These are phyloP conservation scores for Cerastis rubricosa DNA, from an alignment of 2,888 invertebrate species.

Conservation along the genomic window DNA sequence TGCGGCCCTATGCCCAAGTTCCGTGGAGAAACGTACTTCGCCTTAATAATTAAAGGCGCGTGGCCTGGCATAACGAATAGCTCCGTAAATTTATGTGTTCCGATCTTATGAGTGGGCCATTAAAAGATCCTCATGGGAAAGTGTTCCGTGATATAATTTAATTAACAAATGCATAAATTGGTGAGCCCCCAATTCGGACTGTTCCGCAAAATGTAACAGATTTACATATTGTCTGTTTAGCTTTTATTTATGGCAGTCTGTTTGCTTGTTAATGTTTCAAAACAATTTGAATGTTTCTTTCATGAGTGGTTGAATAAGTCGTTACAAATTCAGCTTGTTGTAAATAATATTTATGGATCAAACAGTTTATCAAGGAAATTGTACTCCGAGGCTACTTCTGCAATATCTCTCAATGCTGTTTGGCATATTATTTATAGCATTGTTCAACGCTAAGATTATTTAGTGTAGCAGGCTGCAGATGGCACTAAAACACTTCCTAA, in stretches of 20 bases:
- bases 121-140: constrained; percentile 82
- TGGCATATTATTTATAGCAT: constrained; percentile 51
- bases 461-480: constrained; percentile 49
- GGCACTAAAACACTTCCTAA: constrained; percentile 47
- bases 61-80: constrained; percentile 84
- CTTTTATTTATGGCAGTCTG: constrained; percentile 52
- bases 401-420: constrained; percentile 43
- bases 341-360: constrained; percentile 26
- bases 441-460: constrained; percentile 49
- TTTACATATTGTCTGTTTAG: constrained; percentile 64
- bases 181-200: constrained; percentile 65
- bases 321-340: constrained; percentile 16
- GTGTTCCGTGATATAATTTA: constrained; percentile 79
- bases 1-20: constrained; percentile 47
- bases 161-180: constrained; percentile 81
- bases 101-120: constrained; percentile 84
- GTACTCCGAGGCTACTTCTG: constrained; percentile 21
- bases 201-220: constrained; percentile 55
- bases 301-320: constrained; percentile 37
- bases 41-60: constrained; percentile 71
- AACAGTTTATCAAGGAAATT: constrained; percentile 35
- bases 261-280: constrained; percentile 50
- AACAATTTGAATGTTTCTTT: constrained; percentile 46
- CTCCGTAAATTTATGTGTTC: constrained; percentile 83
- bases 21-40: constrained; percentile 51